Percentiles rank a stretch among this genome's conserved stretches.
Evolutionary conservation across 2,888 invertebrate species (phyloP).

Genomic region (Drosophila maculinotata): DNA sequence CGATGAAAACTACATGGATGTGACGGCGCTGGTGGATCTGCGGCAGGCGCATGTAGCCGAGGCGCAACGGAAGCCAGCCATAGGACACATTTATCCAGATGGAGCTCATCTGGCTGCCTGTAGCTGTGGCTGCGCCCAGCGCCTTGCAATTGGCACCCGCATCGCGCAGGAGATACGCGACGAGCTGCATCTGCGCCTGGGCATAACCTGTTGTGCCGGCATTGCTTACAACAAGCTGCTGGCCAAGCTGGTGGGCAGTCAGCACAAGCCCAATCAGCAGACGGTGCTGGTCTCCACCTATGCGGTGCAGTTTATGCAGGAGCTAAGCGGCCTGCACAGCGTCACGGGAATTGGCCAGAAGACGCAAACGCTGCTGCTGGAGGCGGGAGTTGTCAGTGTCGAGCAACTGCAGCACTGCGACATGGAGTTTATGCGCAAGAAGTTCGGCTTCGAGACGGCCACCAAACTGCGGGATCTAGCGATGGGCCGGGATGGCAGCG

Average conservation of each 20-base stretch:
- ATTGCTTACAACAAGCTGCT: conserved; percentile 93
- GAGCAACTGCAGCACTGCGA: conserved; percentile 89
- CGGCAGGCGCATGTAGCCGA: conserved; percentile 70
- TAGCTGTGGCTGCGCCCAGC: conserved; percentile 90
- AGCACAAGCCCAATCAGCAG: conserved; percentile 93
- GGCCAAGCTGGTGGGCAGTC: conserved; percentile 91
- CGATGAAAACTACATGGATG: conserved; percentile 94
- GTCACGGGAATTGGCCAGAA: conserved; percentile 92
- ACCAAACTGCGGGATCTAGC: conserved; percentile 89
- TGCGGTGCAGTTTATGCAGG: conserved; percentile 88
- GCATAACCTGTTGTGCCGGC: conserved; percentile 93
- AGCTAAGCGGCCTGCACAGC: conserved; percentile 87
- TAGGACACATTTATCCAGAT: conserved; percentile 87
- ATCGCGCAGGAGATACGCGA: conserved; percentile 92
- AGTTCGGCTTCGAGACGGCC: conserved; percentile 89
- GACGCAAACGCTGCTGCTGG: conserved; percentile 88
- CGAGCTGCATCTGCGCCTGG: conserved; percentile 88
- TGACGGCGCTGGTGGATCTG: conserved; percentile 87
- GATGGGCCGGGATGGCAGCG: conserved; percentile 90
- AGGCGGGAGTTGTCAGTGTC: conserved; percentile 89
- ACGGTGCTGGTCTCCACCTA: conserved; percentile 91
- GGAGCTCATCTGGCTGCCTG: conserved; percentile 86
- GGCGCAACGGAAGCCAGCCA: conserved; percentile 65
- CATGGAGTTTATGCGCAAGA: conserved; percentile 87
- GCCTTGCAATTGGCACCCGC: conserved; percentile 89